Base-by-base conservation (phyloP, 2,797 vertebrate genomes). In the Pachyuromys duprasi region DNA sequence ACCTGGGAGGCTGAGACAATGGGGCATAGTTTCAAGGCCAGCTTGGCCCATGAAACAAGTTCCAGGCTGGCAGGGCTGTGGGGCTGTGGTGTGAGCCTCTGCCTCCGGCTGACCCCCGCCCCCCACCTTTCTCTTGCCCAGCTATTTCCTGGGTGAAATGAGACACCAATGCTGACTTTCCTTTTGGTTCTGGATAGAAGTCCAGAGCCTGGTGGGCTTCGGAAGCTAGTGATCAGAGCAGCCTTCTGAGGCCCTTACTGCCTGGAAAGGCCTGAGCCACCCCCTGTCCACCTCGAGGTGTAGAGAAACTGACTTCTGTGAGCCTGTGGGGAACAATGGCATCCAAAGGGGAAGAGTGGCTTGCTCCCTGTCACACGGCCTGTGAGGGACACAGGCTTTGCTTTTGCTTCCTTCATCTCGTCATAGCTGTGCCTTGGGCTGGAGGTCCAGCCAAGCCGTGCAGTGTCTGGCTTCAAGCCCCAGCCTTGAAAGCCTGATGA, bases 151-250 rank as follows among this genome's bases (percentile, higher is more conserved):
- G 31, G 24, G 72, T 45, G 15, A 60, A 42, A 39, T 2, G 3
- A 82, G 18, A 2, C 31, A 4, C 0, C 0, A 0, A n/a, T 26
- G 0, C 17, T 2, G 5, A 31, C 45, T 84, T 53, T 74, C 18
- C 88, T 80, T 82, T 72, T 24, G n/a, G 36, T 74, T 49, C 36
- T 22, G 67, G 57, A 86, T 55, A 72, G 45, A 69, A 31, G 3
- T 39, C 11, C 36, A 36, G 55, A 57, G 8, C 28, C 49, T n/a
- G 45, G 24, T 17, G 20, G 1, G 8, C 75, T 49, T 26, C 82
- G 18, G 74, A 39, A 65, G n/a, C 7, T 26, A 20, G 36, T 0
- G 31, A 42, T 39, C 36, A 22, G 60, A 65, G 36, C 9, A 5
- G 9, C 26, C 55, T 57, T 57, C 67, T 13, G 11, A 42, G 55